Evolutionary conservation across 2,797 vertebrate genomes (phyloP), one percentile per base, ranked within the genome.

Genomic region (Phrynocephalus forsythii): DNA sequence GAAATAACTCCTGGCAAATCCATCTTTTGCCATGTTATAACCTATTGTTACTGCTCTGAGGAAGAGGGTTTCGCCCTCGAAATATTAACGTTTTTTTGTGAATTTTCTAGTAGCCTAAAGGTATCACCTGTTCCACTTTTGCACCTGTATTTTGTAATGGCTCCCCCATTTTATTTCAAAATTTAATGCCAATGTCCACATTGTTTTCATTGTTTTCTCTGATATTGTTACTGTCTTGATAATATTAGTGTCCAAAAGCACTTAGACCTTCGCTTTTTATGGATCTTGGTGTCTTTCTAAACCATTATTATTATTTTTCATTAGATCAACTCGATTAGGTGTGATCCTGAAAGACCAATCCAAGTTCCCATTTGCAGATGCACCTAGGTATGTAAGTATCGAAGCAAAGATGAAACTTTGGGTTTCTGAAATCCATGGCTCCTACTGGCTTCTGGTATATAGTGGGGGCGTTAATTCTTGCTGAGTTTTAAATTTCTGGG

Each of bases 301-400:
- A 89, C 60, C 60, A 44, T 10, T 24, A 4, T 33, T 71, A 78
- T 6, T 79, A 38, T 67, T 83, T 38, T 71, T 30, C 33, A 63
- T 81, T 91, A 95, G 95, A 81, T 81, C 63, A 20, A 13, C 28
- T 60, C 24, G 44, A 33, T 3, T 68, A 20, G 60, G 76, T 48
- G 16, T 26, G 4, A 24, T 71, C 89, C 71, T 84, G 69, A 93
- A 87, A 88, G 82, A 89, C 9, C 71, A 83, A 77, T 73, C 56
- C 76, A 71, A 84, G 26, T 22, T 82, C 24, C 88, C 79, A 82
- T 50, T 89, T 80, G 1, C 67, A 84, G 52, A 44, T 63, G 9
- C 38, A 48, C 78, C 83, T 30, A 92, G 87, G 94, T 94, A 90
- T 92, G 93, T 95, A 85, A n/a, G 82, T 79, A 86, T 26, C 28